These are phyloP conservation scores for Aproaerema taeniolella DNA, from an alignment of 2,888 invertebrate species.

Conservation along the genomic window DNA sequence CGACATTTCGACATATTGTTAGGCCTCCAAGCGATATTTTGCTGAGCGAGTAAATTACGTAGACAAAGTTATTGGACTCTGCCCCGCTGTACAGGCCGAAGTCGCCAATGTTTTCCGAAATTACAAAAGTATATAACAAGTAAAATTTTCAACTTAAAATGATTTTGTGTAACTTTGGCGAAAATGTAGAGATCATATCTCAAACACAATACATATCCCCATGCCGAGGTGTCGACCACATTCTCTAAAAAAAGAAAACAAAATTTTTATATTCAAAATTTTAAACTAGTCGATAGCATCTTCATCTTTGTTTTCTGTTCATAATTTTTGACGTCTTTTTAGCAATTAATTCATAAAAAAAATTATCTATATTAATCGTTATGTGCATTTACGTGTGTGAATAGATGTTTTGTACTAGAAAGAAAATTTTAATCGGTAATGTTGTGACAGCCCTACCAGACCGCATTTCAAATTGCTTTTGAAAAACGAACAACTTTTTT, in stretches of 20 bases:
- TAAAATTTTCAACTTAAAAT: too few relatives aligned
- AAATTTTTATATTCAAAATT: slow-evolving; percentile 74
- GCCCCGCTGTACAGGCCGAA: too few relatives aligned
- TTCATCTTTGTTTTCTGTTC: slow-evolving; percentile 55
- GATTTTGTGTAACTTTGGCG: too few relatives aligned
- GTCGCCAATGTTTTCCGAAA: too few relatives aligned
- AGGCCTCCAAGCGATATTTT: too few relatives aligned
- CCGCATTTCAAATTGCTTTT: slow-evolving; percentile 61
- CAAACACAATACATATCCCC: slow-evolving; percentile 66
- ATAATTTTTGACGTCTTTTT: slow-evolving; percentile 68
- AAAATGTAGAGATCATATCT: too few relatives aligned
- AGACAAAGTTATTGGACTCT: too few relatives aligned
- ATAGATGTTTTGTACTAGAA: slow-evolving; percentile 44
- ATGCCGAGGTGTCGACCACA: slow-evolving; percentile 61
- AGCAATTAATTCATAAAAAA: slow-evolving; percentile 56
- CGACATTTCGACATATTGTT: slow-evolving; percentile 64
- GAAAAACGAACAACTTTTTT: slow-evolving; percentile 57
- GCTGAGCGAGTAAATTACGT: too few relatives aligned
- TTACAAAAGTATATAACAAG: too few relatives aligned
- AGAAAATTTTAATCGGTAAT: slow-evolving; percentile 35
- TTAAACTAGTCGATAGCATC: slow-evolving; percentile 71
- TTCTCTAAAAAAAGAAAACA: slow-evolving; percentile 47
- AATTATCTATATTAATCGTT: slow-evolving; percentile 53
- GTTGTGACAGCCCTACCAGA: slow-evolving; percentile 62
- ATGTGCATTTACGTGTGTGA: slow-evolving; percentile 63